phyloP scores from a whole-genome alignment of 2,797 vertebrate species.

The Synaphobranchus kaupii region DNA sequence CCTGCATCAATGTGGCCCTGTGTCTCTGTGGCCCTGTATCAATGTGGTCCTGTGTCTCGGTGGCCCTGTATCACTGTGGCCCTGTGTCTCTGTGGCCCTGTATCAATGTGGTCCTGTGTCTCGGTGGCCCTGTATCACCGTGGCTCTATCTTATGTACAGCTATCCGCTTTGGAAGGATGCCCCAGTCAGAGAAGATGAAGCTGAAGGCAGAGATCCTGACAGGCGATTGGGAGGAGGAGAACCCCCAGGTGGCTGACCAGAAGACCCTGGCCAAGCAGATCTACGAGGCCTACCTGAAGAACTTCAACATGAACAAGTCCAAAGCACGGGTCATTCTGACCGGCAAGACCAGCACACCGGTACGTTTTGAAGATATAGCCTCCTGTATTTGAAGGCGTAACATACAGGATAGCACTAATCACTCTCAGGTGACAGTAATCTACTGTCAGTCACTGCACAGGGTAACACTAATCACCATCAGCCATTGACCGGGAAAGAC shows the following conservation, averaged over 20 bases:
- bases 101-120: not conserved
- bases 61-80: not conserved
- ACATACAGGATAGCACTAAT: not conserved
- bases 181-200: slow-evolving; percentile 96
- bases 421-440: not conserved
- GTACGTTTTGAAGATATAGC: slow-evolving; percentile 62
- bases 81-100: not conserved
- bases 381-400: not conserved
- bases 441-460: not conserved
- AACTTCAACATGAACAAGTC: slow-evolving; percentile 99
- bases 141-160: slow-evolving; percentile 60
- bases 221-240: slow-evolving; percentile 78
- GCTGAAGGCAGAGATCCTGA: slow-evolving; percentile 92
- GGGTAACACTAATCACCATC: not conserved
- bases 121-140: not conserved
- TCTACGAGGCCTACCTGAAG: slow-evolving; percentile 95
- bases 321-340: slow-evolving; percentile 92
- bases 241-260: slow-evolving; percentile 86
- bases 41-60: not conserved
- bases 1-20: not conserved
- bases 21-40: not conserved
- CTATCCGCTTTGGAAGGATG: slow-evolving; percentile 97
- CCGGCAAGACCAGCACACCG: slow-evolving; percentile 89
- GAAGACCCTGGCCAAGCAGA: slow-evolving; percentile 89
- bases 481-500: not conserved